Conservation (phyloP, 2,113 vertebrate species). For the Prunella himalayana region DNA sequence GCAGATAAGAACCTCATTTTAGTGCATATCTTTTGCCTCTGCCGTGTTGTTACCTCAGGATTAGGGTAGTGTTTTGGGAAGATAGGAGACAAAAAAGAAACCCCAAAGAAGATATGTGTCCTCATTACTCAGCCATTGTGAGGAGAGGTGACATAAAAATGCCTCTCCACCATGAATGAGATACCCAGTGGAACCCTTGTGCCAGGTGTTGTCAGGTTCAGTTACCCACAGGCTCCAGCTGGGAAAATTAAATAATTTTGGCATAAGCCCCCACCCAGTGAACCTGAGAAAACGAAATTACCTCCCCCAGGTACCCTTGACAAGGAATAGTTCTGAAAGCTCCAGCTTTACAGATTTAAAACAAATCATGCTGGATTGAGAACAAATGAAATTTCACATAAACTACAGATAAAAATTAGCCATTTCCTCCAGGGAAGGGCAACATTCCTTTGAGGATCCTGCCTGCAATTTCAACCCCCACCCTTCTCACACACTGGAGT, state of each 20-base stretch:
- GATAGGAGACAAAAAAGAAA: conserved; percentile 48
- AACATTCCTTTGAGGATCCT: neutral
- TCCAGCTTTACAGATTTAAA: neutral
- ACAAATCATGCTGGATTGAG: neutral
- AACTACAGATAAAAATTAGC: neutral
- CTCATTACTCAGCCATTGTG: neutral
- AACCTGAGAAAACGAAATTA: neutral
- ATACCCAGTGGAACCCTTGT: neutral
- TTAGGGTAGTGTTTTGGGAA: conserved; percentile 9
- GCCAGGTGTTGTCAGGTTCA: conserved; percentile 10
- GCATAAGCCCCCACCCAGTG: neutral
- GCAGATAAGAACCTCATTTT: conserved; percentile 44
- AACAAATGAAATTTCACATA: neutral
- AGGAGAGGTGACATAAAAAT: conserved; percentile 1
- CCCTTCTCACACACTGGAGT: accelerated
- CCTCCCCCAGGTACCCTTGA: neutral
- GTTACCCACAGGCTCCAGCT: neutral
- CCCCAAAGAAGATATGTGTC: neutral
- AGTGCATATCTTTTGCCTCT: conserved; percentile 29
- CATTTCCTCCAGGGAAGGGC: neutral
- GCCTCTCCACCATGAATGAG: neutral
- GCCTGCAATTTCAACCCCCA: neutral
- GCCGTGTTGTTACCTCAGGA: conserved; percentile 34
- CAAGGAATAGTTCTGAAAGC: neutral
- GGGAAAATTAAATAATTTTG: neutral